Conservation (phyloP, 2,113 vertebrate genomes). For the Ophiodon elongatus region DNA sequence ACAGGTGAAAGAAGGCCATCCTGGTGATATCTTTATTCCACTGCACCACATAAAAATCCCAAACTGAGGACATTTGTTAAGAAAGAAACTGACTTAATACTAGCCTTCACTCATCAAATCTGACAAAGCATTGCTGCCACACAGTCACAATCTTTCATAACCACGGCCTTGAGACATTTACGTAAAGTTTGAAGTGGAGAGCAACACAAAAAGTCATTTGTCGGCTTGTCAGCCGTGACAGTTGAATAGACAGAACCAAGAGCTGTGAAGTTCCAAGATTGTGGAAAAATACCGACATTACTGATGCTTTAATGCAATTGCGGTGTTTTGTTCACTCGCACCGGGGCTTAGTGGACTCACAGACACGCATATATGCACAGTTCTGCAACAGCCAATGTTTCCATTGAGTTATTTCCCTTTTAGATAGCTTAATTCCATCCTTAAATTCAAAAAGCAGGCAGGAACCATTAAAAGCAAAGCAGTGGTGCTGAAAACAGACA, state of each 20-base stretch:
- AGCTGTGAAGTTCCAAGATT: slow-evolving; percentile 27
- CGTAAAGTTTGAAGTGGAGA: slow-evolving; percentile 34
- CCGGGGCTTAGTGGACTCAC: slow-evolving; percentile 43
- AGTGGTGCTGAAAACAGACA: slow-evolving; percentile 72
- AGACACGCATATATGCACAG: background rate
- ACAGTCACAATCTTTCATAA: slow-evolving; percentile 39
- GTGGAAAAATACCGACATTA: slow-evolving; percentile 43
- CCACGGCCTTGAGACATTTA: slow-evolving; percentile 53
- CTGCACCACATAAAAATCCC: background rate
- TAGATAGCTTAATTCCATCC: slow-evolving; percentile 68
- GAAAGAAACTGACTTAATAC: background rate
- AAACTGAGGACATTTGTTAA: background rate
- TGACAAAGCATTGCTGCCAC: slow-evolving; percentile 16
- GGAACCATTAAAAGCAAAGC: slow-evolving; percentile 70
- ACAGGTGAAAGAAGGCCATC: background rate
- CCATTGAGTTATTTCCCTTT: slow-evolving; percentile 58
- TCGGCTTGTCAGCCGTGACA: slow-evolving; percentile 36
- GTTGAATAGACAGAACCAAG: slow-evolving; percentile 38
- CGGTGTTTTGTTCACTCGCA: slow-evolving; percentile 29
- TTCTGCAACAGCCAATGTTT: slow-evolving; percentile 48
- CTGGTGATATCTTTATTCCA: background rate
- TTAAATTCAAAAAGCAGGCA: slow-evolving; percentile 66
- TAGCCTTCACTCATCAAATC: background rate
- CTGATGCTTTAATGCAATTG: slow-evolving; percentile 45
- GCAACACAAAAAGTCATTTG: slow-evolving; percentile 48